Evolutionary conservation across 2,888 invertebrate genomes (phyloP), one percentile per base, ranked within the genome.

Genomic region (Nomada flava): DNA sequence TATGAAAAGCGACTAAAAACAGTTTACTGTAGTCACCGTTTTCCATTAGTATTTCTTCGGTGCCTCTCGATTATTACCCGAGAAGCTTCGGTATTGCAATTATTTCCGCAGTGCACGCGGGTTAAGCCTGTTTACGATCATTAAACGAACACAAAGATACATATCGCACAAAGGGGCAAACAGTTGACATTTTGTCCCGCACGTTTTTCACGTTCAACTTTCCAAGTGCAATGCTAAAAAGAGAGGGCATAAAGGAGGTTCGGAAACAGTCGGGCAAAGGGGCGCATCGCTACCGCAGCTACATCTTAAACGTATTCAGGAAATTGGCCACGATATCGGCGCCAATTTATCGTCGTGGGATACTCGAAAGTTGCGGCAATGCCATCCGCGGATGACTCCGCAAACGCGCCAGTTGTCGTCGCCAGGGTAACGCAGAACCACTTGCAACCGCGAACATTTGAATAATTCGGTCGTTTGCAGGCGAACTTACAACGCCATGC

Each of bases 381-480:
- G 81, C 67, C 62, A 63, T 82, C 84, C 85, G 76, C 73, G 81
- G 80, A 84, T 80, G 86, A 79, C 80, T 86, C 64, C 75, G 81
- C 85, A 82, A 84, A 86, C 88, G 88, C 88, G 79, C 77, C 87
- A 86, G 89, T 91, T 90, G 91, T 91, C 89, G 89, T 88, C 86
- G 86, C 82, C 83, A 82, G 75, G 79, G 79, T 85, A 82, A 84
- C 84, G 72, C 80, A 76, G 85, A 84, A 79, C 88, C 86, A 78
- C 86, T 87, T 84, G 88, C 84, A 86, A 84, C 85, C 86, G 82
- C 87, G 85, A 65, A 70, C 86, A 92, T 92, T 92, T 92, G 90
- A 92, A 92, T 92, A 92, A 92, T 92, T 92, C 80, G 78, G 86
- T 86, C 92, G 91, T 92, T 92, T 91, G 88, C 89, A 92, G 86